Conservation (phyloP, 1,140 invertebrate species). For the Meloidogyne exigua region DNA sequence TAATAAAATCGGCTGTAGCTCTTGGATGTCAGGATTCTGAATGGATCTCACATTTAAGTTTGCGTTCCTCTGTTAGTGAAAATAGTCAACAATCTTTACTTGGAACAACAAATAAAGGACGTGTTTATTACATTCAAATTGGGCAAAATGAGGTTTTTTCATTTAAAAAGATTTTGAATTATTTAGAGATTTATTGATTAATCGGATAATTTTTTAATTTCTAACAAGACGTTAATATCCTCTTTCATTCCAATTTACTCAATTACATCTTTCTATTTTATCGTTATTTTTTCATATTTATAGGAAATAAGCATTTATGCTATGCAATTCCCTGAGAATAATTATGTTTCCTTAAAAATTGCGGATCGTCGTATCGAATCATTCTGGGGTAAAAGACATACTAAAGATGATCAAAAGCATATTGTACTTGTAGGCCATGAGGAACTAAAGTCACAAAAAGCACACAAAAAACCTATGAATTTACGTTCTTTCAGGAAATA, state of each 20-base stretch:
- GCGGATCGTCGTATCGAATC: conserved; percentile 13
- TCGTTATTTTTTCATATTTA: neutral
- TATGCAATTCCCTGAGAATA: neutral
- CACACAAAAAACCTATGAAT: neutral
- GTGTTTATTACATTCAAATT: neutral
- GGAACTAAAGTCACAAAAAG: neutral
- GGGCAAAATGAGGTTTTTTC: neutral
- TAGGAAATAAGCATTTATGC: neutral
- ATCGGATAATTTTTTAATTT: too few relatives aligned
- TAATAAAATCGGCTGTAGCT: neutral
- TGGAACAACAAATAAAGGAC: conserved; percentile 20
- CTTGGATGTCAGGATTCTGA: neutral
- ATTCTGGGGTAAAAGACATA: neutral
- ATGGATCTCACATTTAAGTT: conserved; percentile 16
- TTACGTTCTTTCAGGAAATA: conserved; percentile 22
- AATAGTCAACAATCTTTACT: neutral
- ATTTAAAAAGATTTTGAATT: too few relatives aligned
- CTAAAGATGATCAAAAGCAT: conserved; percentile 3
- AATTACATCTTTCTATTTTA: too few relatives aligned
- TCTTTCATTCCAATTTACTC: too few relatives aligned
- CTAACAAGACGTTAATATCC: too few relatives aligned
- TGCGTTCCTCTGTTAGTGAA: neutral
- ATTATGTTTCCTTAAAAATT: neutral
- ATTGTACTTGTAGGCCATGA: conserved; percentile 4
- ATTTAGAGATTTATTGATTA: too few relatives aligned